Conservation (phyloP, 2,888 invertebrate species). For the Celastrina argiolus region DNA sequence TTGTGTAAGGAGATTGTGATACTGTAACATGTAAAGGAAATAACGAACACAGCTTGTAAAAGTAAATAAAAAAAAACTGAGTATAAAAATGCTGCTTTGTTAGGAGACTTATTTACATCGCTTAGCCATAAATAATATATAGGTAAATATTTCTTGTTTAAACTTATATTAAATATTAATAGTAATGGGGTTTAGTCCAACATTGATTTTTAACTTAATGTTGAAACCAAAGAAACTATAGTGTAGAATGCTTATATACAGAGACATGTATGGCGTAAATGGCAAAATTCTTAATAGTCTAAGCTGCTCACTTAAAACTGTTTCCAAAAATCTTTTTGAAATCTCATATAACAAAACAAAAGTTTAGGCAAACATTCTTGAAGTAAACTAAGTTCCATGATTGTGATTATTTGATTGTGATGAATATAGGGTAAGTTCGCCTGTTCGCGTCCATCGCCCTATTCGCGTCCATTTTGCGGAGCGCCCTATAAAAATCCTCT, state of each 20-base stretch:
- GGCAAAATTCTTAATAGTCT: neutral
- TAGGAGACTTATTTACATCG: slow-evolving; percentile 27
- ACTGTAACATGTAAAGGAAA: slow-evolving; percentile 10
- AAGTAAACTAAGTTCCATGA: neutral
- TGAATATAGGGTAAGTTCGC: too few species aligned
- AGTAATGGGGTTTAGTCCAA: neutral
- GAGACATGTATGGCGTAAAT: neutral
- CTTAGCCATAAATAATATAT: slow-evolving; percentile 15
- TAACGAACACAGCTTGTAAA: slow-evolving; percentile 12
- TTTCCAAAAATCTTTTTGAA: neutral
- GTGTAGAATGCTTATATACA: neutral
- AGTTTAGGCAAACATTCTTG: neutral
- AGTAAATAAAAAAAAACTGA: slow-evolving; percentile 15
- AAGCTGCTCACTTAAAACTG: neutral
- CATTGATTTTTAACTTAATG: too few species aligned
- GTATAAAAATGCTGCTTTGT: slow-evolving; percentile 26
- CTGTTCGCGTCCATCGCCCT: too few species aligned
- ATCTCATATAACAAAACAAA: neutral
- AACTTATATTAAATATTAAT: neutral
- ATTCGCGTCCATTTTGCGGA: too few species aligned
- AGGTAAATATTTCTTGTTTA: neutral
- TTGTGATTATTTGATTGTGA: slow-evolving; percentile 21
- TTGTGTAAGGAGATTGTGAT: neutral
- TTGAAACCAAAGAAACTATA: too few species aligned
- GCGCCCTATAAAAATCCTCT: too few species aligned